phyloP scores from a whole-genome alignment of 2,797 vertebrate species.

The Loris lydekkerianus region DNA sequence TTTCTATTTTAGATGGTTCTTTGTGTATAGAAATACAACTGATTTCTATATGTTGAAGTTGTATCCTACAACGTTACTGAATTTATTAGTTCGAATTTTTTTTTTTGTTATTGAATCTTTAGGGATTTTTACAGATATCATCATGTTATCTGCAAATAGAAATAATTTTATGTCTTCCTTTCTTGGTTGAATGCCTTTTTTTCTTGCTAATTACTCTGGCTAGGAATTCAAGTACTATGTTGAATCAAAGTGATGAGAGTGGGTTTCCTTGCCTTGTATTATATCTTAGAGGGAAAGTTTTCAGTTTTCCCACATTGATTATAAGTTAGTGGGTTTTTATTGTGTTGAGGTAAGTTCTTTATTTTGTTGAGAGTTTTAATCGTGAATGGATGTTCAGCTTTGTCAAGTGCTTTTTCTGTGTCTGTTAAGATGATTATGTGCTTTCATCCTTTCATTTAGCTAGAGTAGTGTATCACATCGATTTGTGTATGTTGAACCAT shows the following conservation, averaged over 20 bases:
- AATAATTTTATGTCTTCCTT: neutral
- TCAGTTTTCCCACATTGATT: neutral
- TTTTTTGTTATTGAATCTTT: neutral
- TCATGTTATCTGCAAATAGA: neutral
- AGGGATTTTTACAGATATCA: neutral
- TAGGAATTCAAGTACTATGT: neutral
- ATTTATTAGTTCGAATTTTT: neutral
- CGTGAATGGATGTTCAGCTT: neutral
- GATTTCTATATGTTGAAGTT: neutral
- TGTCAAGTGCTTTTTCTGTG: neutral
- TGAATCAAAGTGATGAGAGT: neutral
- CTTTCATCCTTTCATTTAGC: neutral
- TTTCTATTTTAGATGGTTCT: neutral
- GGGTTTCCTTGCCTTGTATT: neutral
- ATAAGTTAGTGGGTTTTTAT: neutral
- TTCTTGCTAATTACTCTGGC: neutral
- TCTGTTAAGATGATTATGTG: neutral
- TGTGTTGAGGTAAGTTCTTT: neutral
- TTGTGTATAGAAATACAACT: neutral
- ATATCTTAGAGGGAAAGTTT: neutral
- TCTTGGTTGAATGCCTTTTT: neutral
- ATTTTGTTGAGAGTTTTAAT: neutral
- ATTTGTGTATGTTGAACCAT: neutral
- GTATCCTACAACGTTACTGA: neutral
- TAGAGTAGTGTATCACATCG: neutral